Percentiles rank a stretch among this genome's conserved stretches.
phyloP scores from a whole-genome alignment of 2,113 vertebrate species.

The Suncus etruscus region DNA sequence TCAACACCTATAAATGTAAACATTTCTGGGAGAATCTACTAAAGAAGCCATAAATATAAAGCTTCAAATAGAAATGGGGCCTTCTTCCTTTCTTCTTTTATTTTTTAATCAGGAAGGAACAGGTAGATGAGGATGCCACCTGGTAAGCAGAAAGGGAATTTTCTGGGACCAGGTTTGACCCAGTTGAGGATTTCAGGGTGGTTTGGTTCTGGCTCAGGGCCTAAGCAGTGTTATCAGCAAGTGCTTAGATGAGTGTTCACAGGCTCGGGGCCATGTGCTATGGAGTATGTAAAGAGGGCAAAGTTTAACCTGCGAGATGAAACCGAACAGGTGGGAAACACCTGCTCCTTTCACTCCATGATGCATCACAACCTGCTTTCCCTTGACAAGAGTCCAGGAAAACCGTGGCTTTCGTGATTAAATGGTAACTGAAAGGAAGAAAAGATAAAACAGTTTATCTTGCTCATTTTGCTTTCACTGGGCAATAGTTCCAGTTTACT shows the following conservation, averaged over 20 bases:
- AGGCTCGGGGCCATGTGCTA: background rate
- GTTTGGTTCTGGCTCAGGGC: background rate
- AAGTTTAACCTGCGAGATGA: constrained; percentile 33
- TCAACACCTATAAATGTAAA: background rate
- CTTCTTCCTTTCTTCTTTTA: background rate
- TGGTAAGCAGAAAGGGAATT: background rate
- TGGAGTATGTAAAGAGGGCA: background rate
- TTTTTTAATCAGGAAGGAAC: background rate
- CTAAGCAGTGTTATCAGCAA: background rate
- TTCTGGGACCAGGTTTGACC: background rate
- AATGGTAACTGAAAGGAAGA: background rate
- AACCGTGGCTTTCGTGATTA: background rate
- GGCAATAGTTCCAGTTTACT: background rate
- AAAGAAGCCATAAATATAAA: background rate
- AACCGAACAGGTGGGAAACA: constrained; percentile 10
- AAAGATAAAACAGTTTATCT: background rate
- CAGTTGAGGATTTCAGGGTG: background rate
- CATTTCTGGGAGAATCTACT: background rate
- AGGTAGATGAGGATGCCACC: background rate
- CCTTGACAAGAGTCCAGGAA: background rate
- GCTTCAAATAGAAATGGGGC: background rate
- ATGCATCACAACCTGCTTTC: background rate
- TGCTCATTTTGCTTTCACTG: constrained; percentile 25
- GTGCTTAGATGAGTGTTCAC: background rate
- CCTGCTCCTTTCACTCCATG: background rate